Percentiles rank a stretch among this genome's conserved stretches.
These are phyloP conservation scores for Caenorhabditis becei DNA, from an alignment of 2,888 invertebrate species.

Conservation along the genomic window DNA sequence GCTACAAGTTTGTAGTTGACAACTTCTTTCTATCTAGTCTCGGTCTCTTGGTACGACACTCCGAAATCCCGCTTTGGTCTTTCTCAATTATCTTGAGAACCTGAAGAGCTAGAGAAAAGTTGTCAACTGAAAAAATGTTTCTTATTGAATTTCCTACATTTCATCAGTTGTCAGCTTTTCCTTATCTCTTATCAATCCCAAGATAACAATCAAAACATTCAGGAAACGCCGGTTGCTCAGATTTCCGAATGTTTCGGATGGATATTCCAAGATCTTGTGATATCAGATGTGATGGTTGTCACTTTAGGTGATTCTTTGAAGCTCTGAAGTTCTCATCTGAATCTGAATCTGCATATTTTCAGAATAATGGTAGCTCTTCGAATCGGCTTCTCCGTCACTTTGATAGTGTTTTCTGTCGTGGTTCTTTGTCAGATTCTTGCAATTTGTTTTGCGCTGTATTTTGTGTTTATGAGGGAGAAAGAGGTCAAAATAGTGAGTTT, in stretches of 20 bases:
- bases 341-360: too few relatives aligned
- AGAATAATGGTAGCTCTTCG: slow-evolving; percentile 77
- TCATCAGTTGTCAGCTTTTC: neutral
- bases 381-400: slow-evolving; percentile 78
- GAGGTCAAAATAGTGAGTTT: slow-evolving; percentile 64
- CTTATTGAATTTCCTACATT: too few relatives aligned
- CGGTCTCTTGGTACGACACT: too few relatives aligned
- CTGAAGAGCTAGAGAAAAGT: neutral
- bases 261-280: slow-evolving; percentile 81
- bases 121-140: too few relatives aligned
- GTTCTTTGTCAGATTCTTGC: slow-evolving; percentile 69
- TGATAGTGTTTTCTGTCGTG: slow-evolving; percentile 78
- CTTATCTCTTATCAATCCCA: too few relatives aligned
- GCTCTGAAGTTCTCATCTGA: neutral
- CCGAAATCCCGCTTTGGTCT: too few relatives aligned
- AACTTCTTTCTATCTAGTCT: too few relatives aligned
- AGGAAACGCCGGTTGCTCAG: slow-evolving; percentile 81
- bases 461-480: slow-evolving; percentile 60
- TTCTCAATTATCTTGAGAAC: neutral
- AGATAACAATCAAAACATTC: slow-evolving; percentile 11
- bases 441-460: slow-evolving; percentile 63
- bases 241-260: slow-evolving; percentile 79
- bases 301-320: slow-evolving; percentile 71
- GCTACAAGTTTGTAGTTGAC: neutral
- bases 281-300: slow-evolving; percentile 81